A percentile compares a stretch with the other conserved stretches of the same genome.
These are phyloP conservation scores for Rhorus exstirpatorius DNA, from an alignment of 2,888 invertebrate genomes.

Conservation along the genomic window DNA sequence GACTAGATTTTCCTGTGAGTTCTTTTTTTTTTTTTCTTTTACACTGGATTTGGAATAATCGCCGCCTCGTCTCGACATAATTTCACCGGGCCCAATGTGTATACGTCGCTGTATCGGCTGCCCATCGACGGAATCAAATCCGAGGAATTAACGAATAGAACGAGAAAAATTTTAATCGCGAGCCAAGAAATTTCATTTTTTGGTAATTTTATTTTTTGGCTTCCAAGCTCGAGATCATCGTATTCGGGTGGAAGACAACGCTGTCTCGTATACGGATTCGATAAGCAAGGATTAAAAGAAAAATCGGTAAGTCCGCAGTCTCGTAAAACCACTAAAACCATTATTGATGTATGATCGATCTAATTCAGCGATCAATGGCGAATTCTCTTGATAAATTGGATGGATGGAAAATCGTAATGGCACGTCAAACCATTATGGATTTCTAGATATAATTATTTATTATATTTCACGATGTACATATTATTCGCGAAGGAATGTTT, in stretches of 20 bases:
- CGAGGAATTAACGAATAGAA: conserved; percentile 18
- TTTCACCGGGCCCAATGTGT: conserved; percentile 1
- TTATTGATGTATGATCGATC: no score
- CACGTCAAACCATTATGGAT: no score
- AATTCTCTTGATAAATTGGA: no score
- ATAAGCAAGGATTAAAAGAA: no score
- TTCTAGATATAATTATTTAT: no score
- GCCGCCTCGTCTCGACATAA: background rate
- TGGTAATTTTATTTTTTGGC: conserved; percentile 5
- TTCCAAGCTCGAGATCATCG: background rate
- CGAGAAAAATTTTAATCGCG: background rate
- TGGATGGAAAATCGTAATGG: no score
- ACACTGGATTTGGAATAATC: conserved; percentile 10
- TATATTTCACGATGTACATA: background rate
- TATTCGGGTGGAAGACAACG: background rate
- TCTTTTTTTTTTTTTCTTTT: background rate
- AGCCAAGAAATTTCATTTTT: background rate
- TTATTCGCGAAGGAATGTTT: background rate
- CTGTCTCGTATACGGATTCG: no score
- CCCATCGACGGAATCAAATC: conserved; percentile 7
- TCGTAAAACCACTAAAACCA: no score
- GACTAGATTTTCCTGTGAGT: conserved; percentile 22
- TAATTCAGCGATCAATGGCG: no score
- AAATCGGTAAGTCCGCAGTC: no score
- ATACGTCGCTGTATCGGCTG: background rate